Base-by-base conservation (phyloP, 1,140 invertebrate genomes). In the Subanguina moxae region DNA sequence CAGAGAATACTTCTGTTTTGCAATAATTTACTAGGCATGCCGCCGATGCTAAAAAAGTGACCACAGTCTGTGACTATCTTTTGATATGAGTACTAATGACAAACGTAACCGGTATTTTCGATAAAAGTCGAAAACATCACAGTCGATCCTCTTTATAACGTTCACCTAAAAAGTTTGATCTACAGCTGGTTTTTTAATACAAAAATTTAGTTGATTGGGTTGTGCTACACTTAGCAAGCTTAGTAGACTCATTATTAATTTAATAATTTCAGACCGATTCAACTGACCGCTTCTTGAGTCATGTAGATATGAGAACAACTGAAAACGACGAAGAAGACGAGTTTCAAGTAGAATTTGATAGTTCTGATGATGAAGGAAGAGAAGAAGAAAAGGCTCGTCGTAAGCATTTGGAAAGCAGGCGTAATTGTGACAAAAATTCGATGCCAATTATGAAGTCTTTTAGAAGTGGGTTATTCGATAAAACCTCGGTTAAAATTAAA, bases 311-410 rank as follows among this genome's bases (percentile, higher is more conserved):
- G 11, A 57, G 64, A 13, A 62, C 63, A 1, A 56, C 67, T 5
- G 75, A 80, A 63, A 61, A 62, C n/a, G 77, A 77, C 15, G 69
- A 80, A 9, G 62, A 78, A 17, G 74, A 72, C 3, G 76, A 73
- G 23, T 73, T 73, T 57, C 67, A 77, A 64, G 73, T 73, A 57
- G 72, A 73, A 48, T 73, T 73, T 57, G 75, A 73, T 58, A 72
- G 67, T 32, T 76, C 75, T 42, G 72, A 73, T 46, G 74, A 76
- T n/a, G 72, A 73, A 57, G 72, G 72, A 11, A 13, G 74, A 28
- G 67, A 61, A 46, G 69, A 52, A 0, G 72, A 76, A 38, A n/a
- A 19, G 11, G 45, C 42, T 27, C 66, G 74, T 5, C 32, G 13
- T 1, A 32, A 75, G 42, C 8, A 46, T 11, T 58, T 3, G 21